phyloP scores from a whole-genome alignment of 2,797 vertebrate genomes.

The Margarornis squamiger region DNA sequence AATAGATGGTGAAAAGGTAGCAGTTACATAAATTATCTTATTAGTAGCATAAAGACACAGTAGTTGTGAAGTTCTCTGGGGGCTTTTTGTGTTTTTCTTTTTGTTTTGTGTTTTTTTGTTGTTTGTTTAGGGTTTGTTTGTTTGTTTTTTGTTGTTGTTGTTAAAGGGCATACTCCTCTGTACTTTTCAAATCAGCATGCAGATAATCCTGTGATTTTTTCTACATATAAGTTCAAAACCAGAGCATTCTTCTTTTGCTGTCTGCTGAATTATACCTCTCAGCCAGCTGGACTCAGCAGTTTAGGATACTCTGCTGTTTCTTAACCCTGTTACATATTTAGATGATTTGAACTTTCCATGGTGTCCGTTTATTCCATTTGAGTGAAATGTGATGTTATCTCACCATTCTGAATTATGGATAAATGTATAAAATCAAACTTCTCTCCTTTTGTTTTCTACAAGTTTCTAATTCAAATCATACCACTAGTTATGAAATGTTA shows the following conservation, averaged over 20 bases:
- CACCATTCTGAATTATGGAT: neutral
- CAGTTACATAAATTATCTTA: neutral
- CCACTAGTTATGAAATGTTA: neutral
- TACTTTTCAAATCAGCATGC: neutral
- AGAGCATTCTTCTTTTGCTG: neutral
- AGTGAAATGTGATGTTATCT: neutral
- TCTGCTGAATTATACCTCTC: neutral
- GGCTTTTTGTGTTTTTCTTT: too few species aligned
- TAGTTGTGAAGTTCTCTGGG: neutral
- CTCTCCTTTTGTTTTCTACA: neutral
- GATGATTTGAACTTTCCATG: neutral
- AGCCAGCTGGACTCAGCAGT: neutral
- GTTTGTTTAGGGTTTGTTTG: too few species aligned
- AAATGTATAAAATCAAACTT: neutral
- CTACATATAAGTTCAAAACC: neutral
- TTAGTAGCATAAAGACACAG: neutral
- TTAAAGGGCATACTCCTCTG: neutral
- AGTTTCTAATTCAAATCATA: neutral
- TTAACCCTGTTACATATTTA: neutral
- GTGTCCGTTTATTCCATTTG: neutral
- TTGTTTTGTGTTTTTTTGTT: too few species aligned
- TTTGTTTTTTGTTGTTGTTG: neutral
- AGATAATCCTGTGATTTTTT: neutral
- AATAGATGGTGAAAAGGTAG: neutral
- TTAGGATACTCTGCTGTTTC: neutral